Evolutionary conservation across 2,888 invertebrate genomes (phyloP).

Genomic region (Leucophenga montana): DNA sequence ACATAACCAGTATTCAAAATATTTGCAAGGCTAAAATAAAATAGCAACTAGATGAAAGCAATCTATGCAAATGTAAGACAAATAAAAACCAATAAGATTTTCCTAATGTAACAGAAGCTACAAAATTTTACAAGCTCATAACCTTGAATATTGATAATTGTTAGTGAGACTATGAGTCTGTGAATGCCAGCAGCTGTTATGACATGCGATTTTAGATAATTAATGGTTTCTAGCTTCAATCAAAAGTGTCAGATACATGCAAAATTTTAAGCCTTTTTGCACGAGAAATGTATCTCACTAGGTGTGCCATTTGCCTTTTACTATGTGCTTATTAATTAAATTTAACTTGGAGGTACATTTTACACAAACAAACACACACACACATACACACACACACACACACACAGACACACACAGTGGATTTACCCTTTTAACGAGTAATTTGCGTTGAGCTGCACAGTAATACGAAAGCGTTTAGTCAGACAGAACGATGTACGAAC

Average conservation of each 20-base stretch:
- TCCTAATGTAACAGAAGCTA: background rate
- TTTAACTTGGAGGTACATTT: constrained; percentile 54
- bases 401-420: constrained; percentile 62
- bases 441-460: constrained; percentile 47
- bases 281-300: background rate
- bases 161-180: background rate
- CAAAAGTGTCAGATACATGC: constrained; percentile 61
- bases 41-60: background rate
- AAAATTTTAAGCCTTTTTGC: background rate
- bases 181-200: constrained; percentile 27
- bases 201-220: constrained; percentile 60
- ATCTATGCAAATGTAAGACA: constrained; percentile 11
- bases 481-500: background rate
- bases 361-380: constrained; percentile 39
- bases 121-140: constrained; percentile 6
- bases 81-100: background rate
- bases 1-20: background rate
- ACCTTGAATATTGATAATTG: constrained; percentile 15
- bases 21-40: background rate
- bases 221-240: constrained; percentile 64
- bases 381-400: constrained; percentile 42
- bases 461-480: background rate
- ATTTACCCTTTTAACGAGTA: constrained; percentile 62
- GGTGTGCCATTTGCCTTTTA: constrained; percentile 46
- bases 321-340: constrained; percentile 60